Percentiles rank a stretch among this genome's conserved stretches.
phyloP scores from a whole-genome alignment of 2,888 invertebrate genomes.

The Himalopsyche anomala region DNA sequence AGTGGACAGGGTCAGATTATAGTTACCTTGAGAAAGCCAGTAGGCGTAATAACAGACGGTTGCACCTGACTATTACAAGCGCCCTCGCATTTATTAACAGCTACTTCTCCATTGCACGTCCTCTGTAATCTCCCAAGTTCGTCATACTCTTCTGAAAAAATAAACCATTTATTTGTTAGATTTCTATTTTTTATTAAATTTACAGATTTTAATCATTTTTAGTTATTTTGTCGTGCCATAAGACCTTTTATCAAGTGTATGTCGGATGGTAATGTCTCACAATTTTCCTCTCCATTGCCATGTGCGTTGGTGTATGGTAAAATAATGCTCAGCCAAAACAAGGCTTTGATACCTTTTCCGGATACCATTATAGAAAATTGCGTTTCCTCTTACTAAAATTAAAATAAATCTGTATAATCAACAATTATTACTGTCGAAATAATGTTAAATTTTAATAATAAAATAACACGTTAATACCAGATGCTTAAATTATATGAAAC shows the following conservation, averaged over 20 bases:
- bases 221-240: not conserved
- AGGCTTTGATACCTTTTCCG: conserved; percentile 29
- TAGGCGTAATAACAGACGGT: conserved; percentile 91
- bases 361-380: not conserved
- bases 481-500: not conserved
- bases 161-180: not conserved
- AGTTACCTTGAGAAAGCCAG: conserved; percentile 90
- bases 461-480: not conserved
- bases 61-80: conserved; percentile 94
- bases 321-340: conserved; percentile 42
- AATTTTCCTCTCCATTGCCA: conserved; percentile 80
- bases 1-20: no score
- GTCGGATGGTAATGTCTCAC: conserved; percentile 91
- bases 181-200: not conserved
- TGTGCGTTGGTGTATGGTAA: conserved; percentile 43
- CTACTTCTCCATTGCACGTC: conserved; percentile 93
- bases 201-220: not conserved
- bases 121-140: conserved; percentile 89
- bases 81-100: conserved; percentile 95
- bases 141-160: conserved; percentile 87
- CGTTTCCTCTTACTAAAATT: not conserved
- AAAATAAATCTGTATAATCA: not conserved
- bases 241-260: conserved; percentile 91
- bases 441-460: not conserved
- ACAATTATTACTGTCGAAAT: not conserved